Evolutionary conservation across 92 coral and sea anemone species (phyloP).

Genomic region (Pocillopora grandis): DNA sequence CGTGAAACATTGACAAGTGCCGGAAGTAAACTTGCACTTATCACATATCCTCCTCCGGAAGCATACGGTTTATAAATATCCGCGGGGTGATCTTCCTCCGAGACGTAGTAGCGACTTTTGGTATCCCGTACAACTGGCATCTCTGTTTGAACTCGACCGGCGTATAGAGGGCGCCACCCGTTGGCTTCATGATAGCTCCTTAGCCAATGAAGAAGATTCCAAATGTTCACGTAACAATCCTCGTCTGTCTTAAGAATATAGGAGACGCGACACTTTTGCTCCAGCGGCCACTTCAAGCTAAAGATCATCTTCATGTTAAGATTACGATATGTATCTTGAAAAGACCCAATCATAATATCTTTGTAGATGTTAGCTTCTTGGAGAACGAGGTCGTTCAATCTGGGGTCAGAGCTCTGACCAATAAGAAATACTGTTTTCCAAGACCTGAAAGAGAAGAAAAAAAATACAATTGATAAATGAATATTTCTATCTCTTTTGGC

Average conservation of each 20-base stretch:
- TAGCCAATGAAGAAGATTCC: constrained; percentile 39
- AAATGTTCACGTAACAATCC: constrained; percentile 51
- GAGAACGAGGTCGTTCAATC: constrained; percentile 10
- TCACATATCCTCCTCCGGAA: constrained; percentile 54
- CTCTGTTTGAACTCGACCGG: constrained; percentile 38
- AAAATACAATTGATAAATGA: background rate
- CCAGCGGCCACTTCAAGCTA: constrained; percentile 44
- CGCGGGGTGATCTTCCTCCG: constrained; percentile 41
- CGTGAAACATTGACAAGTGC: constrained; percentile 28
- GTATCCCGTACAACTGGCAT: constrained; percentile 56
- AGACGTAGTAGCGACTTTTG: constrained; percentile 38
- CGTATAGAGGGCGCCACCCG: constrained; percentile 45
- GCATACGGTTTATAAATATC: constrained; percentile 36
- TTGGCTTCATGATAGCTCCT: constrained; percentile 19
- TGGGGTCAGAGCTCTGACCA: constrained; percentile 35
- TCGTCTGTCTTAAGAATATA: constrained; percentile 58
- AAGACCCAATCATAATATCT: constrained; percentile 44
- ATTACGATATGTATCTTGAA: constrained; percentile 53
- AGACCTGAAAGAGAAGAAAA: constrained; percentile 13
- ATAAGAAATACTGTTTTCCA: constrained; percentile 56
- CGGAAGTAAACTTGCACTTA: constrained; percentile 35
- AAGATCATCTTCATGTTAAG: constrained; percentile 39
- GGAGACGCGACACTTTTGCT: constrained; percentile 28
- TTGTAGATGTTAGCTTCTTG: constrained; percentile 30
- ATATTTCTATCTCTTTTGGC: too few species aligned